Evolutionary conservation across 2,888 invertebrate species (phyloP).

Genomic region (Yponomeuta cagnagella): DNA sequence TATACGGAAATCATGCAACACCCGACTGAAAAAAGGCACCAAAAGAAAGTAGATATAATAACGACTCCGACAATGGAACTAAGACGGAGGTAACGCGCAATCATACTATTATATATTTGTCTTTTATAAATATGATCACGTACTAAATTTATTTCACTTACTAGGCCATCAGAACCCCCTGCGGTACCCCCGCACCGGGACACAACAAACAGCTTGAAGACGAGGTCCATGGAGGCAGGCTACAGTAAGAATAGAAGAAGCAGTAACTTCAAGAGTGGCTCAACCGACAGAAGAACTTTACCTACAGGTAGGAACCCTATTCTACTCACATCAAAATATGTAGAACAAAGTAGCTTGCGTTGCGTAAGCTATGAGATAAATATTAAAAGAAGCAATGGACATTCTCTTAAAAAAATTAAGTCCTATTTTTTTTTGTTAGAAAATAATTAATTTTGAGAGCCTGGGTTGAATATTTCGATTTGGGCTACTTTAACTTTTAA

Average conservation of each 20-base stretch:
- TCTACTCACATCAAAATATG: constrained; percentile 30
- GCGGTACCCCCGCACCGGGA: constrained; percentile 84
- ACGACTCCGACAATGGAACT: constrained; percentile 69
- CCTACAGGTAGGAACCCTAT: constrained; percentile 75
- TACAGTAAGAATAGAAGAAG: constrained; percentile 78
- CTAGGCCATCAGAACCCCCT: constrained; percentile 77
- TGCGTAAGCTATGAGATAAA: neutral
- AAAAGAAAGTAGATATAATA: constrained; percentile 72
- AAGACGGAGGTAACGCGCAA: constrained; percentile 54
- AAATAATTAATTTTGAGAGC: no score
- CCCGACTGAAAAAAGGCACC: constrained; percentile 64
- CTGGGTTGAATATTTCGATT: no score
- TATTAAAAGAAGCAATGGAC: no score
- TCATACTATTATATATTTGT: neutral
- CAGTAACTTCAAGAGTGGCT: constrained; percentile 73
- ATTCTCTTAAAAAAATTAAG: no score
- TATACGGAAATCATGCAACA: constrained; percentile 80
- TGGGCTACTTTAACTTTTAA: no score
- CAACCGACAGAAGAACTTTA: constrained; percentile 82
- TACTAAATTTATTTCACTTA: neutral
- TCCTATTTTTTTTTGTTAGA: no score
- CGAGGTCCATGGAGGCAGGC: constrained; percentile 89
- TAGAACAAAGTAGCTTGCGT: neutral
- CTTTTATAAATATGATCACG: neutral
- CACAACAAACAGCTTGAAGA: constrained; percentile 84